Evolutionary conservation across 1,140 invertebrate genomes (phyloP).

Genomic region (Galleria mellonella): DNA sequence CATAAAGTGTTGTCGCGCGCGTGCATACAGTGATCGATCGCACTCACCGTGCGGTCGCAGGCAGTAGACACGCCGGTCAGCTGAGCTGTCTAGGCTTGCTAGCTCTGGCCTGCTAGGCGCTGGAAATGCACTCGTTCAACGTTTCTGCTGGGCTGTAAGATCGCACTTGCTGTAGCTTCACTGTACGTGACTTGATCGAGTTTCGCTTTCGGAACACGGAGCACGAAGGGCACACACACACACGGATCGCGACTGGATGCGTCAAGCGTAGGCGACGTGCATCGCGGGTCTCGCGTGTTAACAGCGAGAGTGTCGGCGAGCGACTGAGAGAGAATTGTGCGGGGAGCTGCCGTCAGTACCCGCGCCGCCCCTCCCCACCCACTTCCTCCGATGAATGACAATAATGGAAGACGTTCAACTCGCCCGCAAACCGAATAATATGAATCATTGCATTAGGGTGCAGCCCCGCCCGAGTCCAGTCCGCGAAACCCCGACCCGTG

Average conservation of each 20-base stretch:
- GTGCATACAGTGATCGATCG: conserved; percentile 62
- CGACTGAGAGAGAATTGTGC: conserved; percentile 47
- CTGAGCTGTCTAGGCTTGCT: conserved; percentile 55
- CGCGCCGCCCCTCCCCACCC: conserved; percentile 64
- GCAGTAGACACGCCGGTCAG: conserved; percentile 48
- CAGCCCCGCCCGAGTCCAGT: conserved; percentile 62
- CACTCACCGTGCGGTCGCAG: conserved; percentile 67
- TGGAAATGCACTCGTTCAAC: conserved; percentile 8
- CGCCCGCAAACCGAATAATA: conserved; percentile 72
- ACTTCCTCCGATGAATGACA: conserved; percentile 73
- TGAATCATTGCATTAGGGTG: conserved; percentile 74
- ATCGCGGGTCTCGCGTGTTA: conserved; percentile 62
- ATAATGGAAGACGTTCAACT: conserved; percentile 74
- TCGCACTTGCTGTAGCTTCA: conserved; percentile 32
- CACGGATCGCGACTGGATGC: conserved; percentile 49
- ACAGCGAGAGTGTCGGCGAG: conserved; percentile 64
- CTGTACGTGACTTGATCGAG: conserved; percentile 42
- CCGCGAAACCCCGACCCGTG: conserved; percentile 34
- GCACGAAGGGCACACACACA: conserved; percentile 47
- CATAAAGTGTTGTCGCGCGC: conserved; percentile 39
- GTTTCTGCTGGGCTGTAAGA: conserved; percentile 1
- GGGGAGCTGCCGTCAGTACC: conserved; percentile 45
- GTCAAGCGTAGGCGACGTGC: conserved; percentile 53
- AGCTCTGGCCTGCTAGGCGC: conserved; percentile 15
- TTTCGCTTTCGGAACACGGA: conserved; percentile 45